These are phyloP conservation scores for Chiridota heheva DNA, from an alignment of 35 echinoderm and acorn worm genomes.

Conservation along the genomic window DNA sequence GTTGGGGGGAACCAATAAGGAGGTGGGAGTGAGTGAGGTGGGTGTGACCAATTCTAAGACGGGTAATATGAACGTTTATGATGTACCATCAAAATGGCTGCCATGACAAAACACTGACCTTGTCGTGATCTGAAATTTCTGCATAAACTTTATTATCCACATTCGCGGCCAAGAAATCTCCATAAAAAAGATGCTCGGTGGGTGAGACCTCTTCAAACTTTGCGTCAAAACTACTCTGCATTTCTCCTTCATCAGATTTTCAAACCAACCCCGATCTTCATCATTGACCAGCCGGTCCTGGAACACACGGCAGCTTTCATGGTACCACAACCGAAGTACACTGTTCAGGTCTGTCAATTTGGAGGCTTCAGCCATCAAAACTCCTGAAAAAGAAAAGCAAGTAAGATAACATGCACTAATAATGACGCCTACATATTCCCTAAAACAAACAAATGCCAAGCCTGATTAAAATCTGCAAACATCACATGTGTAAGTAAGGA, in stretches of 20 bases:
- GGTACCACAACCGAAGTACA: constrained; percentile 89
- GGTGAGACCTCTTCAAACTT: constrained; percentile 68
- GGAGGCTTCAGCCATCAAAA: constrained; percentile 74
- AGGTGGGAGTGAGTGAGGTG: no score
- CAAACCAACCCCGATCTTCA: constrained; percentile 89
- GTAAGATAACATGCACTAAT: no score
- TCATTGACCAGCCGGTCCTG: constrained; percentile 93
- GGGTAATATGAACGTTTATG: no score
- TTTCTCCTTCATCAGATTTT: constrained; percentile 60
- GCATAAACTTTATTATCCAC: constrained; percentile 94
- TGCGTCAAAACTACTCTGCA: constrained; percentile 54
- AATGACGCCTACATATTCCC: no score
- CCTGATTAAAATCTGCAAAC: no score
- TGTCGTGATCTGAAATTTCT: constrained; percentile 68
- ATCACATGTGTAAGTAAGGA: no score
- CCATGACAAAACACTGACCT: no score
- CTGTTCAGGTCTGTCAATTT: constrained; percentile 60
- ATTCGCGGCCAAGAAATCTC: constrained; percentile 95
- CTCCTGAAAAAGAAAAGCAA: constrained; percentile 53
- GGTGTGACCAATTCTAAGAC: no score
- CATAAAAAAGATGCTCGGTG: constrained; percentile 62
- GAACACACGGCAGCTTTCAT: constrained; percentile 92
- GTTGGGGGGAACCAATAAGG: no score
- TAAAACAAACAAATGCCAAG: no score
- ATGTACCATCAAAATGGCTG: no score